Conservation (phyloP, 1,140 invertebrate genomes). For the Kradibia gibbosae region DNA sequence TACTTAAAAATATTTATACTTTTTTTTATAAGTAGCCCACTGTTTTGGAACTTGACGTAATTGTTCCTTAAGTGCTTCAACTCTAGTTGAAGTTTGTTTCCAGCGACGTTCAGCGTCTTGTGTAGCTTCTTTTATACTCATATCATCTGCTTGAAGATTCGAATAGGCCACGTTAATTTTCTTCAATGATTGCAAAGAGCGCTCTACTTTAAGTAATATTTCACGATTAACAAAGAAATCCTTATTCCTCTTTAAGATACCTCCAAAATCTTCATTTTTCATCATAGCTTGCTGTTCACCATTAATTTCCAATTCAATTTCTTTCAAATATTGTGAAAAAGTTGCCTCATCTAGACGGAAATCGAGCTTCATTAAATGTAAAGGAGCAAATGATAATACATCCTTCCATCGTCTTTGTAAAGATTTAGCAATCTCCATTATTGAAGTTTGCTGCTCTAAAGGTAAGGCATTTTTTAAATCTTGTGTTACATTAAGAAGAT, state of each 20-base stretch:
- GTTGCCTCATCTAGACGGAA: constrained; percentile 89
- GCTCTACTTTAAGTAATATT: constrained; percentile 80
- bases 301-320: constrained; percentile 91
- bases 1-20: constrained; percentile 68
- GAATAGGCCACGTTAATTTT: constrained; percentile 79
- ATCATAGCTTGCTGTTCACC: constrained; percentile 88
- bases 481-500: constrained; percentile 84
- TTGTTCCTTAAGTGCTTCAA: constrained; percentile 83
- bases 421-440: constrained; percentile 81
- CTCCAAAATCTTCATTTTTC: constrained; percentile 86
- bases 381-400: constrained; percentile 83
- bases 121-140: constrained; percentile 77
- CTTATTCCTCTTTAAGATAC: constrained; percentile 83
- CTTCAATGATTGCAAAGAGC: constrained; percentile 83
- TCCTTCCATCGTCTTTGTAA: constrained; percentile 85
- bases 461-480: constrained; percentile 84
- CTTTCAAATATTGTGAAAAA: constrained; percentile 88
- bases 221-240: constrained; percentile 83
- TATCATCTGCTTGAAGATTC: constrained; percentile 79
- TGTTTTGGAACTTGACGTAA: constrained; percentile 90
- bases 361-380: constrained; percentile 90
- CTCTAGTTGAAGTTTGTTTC: constrained; percentile 79
- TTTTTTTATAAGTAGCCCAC: constrained; percentile 89
- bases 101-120: constrained; percentile 82
- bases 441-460: constrained; percentile 77